Base-by-base conservation (phyloP, 2,888 invertebrate genomes). In the Idaea dimidiata region DNA sequence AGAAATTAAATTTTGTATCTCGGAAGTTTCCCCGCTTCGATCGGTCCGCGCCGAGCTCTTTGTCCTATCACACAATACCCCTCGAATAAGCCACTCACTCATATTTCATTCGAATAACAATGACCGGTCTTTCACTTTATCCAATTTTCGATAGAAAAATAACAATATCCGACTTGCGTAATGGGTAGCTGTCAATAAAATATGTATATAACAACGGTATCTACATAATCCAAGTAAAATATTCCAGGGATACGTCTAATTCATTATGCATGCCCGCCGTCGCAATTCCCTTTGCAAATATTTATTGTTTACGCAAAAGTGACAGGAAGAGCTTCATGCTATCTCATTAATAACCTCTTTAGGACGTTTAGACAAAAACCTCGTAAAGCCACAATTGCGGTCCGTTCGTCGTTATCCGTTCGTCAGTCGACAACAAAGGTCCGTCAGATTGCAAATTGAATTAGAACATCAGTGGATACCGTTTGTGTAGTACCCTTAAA, bases 1-100 rank as follows among this genome's bases (percentile, higher is more conserved):
- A 84, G 80, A 87, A 89, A 89, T 88, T 88, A 82, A 87, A 86
- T 86, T 87, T 84, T 83, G 82, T 84, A 82, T 84, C 83, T 81
- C 75, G 72, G 77, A 80, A 84, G 83, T 83, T 83, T 73, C 74
- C 72, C 80, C 74, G 77, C 71, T 77, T 67, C 71, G 72, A 71
- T 14, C 74, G 78, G 71, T 72, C 77, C 67, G 74, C 80, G 75
- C 74, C 77, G 74, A 67, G 74, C 76, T 77, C 83, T 85, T 88
- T 87, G 82, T 85, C 75, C 75, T 74, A 68, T 69, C 85, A 84
- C 79, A 89, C 89, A 88, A 89, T 86, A 74, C 79, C 72, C 69
- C 65, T 72, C 78, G 74, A 82, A 82, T 77, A 81, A 64, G 79
- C 81, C 78, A 81, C 81, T 81, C 78, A 81, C 83, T 85, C 86